Evolutionary conservation across 1,140 invertebrate species (phyloP).

Genomic region (Nilaparvata lugens): DNA sequence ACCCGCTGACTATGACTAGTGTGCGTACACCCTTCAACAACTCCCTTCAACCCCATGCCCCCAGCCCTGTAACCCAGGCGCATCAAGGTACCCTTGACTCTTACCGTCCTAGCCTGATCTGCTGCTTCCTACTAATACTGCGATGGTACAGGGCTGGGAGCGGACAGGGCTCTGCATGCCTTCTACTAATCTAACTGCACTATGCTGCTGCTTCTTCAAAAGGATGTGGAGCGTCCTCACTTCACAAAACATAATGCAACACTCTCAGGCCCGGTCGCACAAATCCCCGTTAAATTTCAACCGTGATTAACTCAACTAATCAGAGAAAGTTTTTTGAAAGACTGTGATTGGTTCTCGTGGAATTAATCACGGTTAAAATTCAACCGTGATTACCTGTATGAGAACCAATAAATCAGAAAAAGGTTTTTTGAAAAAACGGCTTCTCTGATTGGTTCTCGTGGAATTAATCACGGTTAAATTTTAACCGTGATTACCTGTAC

Average conservation of each 20-base stretch:
- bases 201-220: slow-evolving; percentile 13
- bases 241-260: not conserved
- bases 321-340: no score
- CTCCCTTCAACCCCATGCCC: slow-evolving; percentile 39
- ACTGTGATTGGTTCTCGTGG: no score
- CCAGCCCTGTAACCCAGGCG: slow-evolving; percentile 24
- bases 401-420: no score
- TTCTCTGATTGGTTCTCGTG: no score
- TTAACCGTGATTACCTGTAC: no score
- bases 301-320: no score
- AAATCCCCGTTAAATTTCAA: no score
- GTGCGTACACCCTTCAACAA: slow-evolving; percentile 42
- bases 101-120: slow-evolving; percentile 5
- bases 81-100: slow-evolving; percentile 22
- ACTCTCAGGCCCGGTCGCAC: no score
- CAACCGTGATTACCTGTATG: no score
- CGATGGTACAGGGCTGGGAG: slow-evolving; percentile 3
- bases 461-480: no score
- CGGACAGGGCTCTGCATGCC: slow-evolving; percentile 7
- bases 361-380: no score
- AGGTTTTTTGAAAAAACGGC: no score
- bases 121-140: slow-evolving; percentile 7
- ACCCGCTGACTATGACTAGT: slow-evolving; percentile 40
- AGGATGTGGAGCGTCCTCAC: not conserved
- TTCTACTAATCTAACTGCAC: not conserved